Evolutionary conservation across 2,797 vertebrate genomes (phyloP), one percentile per base, ranked within the genome.

Genomic region (Cheirogaleus major): DNA sequence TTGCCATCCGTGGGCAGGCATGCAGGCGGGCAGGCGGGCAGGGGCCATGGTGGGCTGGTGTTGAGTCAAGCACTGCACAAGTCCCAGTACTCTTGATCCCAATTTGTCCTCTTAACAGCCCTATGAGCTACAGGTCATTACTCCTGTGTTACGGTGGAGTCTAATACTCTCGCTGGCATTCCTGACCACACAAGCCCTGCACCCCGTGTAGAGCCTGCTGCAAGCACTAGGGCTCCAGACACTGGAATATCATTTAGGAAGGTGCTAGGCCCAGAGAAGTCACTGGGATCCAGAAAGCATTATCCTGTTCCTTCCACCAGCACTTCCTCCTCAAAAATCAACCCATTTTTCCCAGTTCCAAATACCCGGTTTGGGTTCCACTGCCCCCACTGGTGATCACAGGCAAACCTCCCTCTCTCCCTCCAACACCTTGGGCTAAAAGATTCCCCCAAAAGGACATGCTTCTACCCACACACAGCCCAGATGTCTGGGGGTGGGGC

Each of bases 281-380:
- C 2, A 3, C 22, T 61, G 89, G 78, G 81, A 95, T 97, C 73
- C 89, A 94, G 95, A 98, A 61, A 97, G 38, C 69, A 48, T 69
- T 94, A 97, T 96, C 92, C 50, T 72, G 65, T 96, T 93, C 61
- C 67, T 96, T 93, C 48, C 43, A n/a, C 22, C 43, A 84, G 52
- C 27, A 72, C 23, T 50, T 95, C 18, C 50, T 86, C 79, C 38
- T 83, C 67, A 95, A 50, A 89, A 91, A 76, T 52, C 69, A 69
- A 18, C 20, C 32, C 17, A 32, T 55, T 43, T 87, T 93, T 45
- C 55, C 38, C 35, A 22, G 25, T 96, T 59, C 50, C 15, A 81
- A 27, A 20, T 32, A 67, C 12, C 72, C 67, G 22, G 5, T 13
- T 73, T 93, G 57, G 8, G 22, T 76, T 89, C 82, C 35, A 92